Conservation (phyloP, 2,113 vertebrate species). For the Sisor rabdophorus region DNA sequence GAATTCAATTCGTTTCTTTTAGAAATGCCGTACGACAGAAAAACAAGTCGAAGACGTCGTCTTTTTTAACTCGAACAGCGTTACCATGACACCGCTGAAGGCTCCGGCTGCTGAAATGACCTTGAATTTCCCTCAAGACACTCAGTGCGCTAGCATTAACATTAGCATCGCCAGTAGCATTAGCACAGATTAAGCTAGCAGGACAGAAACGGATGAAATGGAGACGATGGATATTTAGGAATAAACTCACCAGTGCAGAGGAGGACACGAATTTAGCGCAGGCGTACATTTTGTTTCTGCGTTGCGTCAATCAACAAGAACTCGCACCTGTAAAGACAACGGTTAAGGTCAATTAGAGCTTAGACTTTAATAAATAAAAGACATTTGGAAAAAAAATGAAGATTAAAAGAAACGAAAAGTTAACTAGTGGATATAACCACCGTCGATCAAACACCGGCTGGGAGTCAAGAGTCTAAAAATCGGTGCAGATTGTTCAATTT, state of each 20-base stretch:
- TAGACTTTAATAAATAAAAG: background rate
- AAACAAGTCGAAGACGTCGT: background rate
- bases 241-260: conserved; percentile 49
- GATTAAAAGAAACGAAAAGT: background rate
- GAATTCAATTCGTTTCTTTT: background rate
- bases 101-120: conserved; percentile 32
- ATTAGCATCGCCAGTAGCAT: conserved; percentile 28
- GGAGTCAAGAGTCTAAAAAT: background rate
- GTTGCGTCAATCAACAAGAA: conserved; percentile 9
- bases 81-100: background rate
- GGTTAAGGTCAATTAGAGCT: conserved; percentile 51
- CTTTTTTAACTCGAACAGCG: background rate
- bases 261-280: conserved; percentile 54
- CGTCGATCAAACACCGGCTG: rapidly evolving
- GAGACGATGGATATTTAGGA: background rate
- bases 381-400: background rate
- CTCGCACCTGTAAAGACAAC: conserved; percentile 39
- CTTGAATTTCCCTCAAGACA: conserved; percentile 38
- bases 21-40: background rate
- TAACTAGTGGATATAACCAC: background rate
- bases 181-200: background rate
- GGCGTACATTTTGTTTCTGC: conserved; percentile 49
- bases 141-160: conserved; percentile 38
- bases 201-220: background rate
- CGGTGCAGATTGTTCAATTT: conserved; percentile 24